Evolutionary conservation across 64 coral and sea anemone genomes (phyloP).

Genomic region (Hydrozoanthus tunicans): DNA sequence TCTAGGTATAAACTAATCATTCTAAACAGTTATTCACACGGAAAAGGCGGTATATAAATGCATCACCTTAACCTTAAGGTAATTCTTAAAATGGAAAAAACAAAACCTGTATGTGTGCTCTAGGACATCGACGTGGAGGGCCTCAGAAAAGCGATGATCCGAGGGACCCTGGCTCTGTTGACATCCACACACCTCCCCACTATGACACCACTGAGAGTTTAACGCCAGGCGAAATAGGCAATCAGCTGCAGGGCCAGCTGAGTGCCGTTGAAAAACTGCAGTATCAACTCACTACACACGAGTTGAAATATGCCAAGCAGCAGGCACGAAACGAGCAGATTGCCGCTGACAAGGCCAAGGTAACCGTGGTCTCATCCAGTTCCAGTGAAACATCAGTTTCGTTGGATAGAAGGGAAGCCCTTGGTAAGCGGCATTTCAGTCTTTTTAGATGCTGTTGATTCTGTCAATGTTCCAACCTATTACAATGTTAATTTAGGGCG

Average conservation of each 20-base stretch:
- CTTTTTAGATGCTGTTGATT: neutral
- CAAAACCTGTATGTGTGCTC: too few relatives aligned
- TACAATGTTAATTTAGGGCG: too few relatives aligned
- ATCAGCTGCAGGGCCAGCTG: slow-evolving; percentile 72
- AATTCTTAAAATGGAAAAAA: neutral
- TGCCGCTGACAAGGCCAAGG: slow-evolving; percentile 74
- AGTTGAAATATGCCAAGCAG: slow-evolving; percentile 87
- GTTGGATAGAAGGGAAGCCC: neutral
- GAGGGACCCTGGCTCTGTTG: neutral
- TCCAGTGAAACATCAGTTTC: slow-evolving; percentile 51
- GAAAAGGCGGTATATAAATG: too few relatives aligned
- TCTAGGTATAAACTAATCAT: too few relatives aligned
- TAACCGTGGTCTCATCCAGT: slow-evolving; percentile 74
- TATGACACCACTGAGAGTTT: slow-evolving; percentile 10
- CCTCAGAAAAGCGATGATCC: neutral
- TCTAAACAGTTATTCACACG: too few relatives aligned
- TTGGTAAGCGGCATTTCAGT: neutral
- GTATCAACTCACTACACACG: slow-evolving; percentile 90
- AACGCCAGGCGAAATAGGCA: slow-evolving; percentile 62
- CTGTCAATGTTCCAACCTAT: neutral
- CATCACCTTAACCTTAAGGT: too few relatives aligned
- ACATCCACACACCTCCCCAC: neutral
- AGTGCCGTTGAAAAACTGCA: slow-evolving; percentile 88
- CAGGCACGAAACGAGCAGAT: slow-evolving; percentile 59
- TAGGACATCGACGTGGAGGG: neutral